Conservation (phyloP, 2,888 invertebrate genomes). For the Ophion slaviceki region DNA sequence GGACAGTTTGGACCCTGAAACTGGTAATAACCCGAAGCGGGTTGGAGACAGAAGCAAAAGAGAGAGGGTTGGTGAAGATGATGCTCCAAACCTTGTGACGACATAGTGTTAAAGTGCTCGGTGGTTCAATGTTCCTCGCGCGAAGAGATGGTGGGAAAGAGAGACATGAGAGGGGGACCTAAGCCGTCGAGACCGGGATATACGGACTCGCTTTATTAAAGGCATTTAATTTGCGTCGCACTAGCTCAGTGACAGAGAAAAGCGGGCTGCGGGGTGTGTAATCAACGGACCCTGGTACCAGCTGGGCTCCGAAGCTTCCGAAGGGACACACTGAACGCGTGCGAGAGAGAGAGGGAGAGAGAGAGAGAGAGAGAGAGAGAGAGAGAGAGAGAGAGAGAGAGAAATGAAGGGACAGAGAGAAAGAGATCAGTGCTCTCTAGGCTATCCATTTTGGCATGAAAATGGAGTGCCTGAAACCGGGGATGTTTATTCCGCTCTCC, state of each 20-base stretch:
- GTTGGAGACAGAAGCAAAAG: slow-evolving; percentile 10
- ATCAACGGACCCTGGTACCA: slow-evolving; percentile 68
- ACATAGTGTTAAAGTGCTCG: slow-evolving; percentile 41
- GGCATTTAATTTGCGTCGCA: slow-evolving; percentile 78
- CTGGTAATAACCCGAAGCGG: slow-evolving; percentile 22
- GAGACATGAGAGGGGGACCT: slow-evolving; percentile 35
- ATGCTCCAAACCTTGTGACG: slow-evolving; percentile 22
- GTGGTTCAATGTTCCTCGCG: slow-evolving; percentile 28
- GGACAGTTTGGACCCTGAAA: slow-evolving; percentile 28
- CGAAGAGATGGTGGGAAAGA: slow-evolving; percentile 34
- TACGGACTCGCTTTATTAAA: slow-evolving; percentile 77
- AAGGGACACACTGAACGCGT: slow-evolving; percentile 32
- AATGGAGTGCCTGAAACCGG: slow-evolving; percentile 54
- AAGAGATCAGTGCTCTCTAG: slow-evolving; percentile 45
- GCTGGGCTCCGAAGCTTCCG: slow-evolving; percentile 53
- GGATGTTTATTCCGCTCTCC: slow-evolving; percentile 48
- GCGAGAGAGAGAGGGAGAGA: slow-evolving; percentile 1
- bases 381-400: slow-evolving; percentile 9
- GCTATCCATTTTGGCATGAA: slow-evolving; percentile 57
- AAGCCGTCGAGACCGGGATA: slow-evolving; percentile 68
- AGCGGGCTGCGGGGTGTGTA: slow-evolving; percentile 66
- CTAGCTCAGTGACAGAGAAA: slow-evolving; percentile 61
- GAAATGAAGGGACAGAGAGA: neutral
- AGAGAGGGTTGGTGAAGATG: neutral
- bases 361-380: slow-evolving; percentile 5